A percentile compares a stretch with the other conserved stretches of the same genome.
phyloP scores from a whole-genome alignment of 2,888 invertebrate species.

The Cosmopolites sordidus region DNA sequence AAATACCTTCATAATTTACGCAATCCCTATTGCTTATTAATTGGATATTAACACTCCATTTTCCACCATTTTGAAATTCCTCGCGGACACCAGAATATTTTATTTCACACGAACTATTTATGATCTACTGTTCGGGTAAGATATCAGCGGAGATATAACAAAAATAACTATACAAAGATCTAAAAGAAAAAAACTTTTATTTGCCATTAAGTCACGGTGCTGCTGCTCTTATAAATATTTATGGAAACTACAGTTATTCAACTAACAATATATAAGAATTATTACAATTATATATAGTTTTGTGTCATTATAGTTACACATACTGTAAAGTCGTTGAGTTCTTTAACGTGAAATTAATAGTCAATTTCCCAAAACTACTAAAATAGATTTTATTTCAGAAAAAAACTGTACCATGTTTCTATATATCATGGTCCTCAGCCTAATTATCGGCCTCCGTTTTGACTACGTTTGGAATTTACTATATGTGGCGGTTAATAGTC shows the following conservation, averaged over 20 bases:
- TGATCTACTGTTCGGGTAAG: background rate
- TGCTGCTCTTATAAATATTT: background rate
- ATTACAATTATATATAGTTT: too few species aligned
- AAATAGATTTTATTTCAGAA: too few species aligned
- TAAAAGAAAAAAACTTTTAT: background rate
- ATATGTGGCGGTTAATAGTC: too few species aligned
- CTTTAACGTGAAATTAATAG: too few species aligned
- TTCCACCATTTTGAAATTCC: constrained; percentile 1
- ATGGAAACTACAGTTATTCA: background rate
- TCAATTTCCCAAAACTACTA: too few species aligned
- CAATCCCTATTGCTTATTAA: background rate
- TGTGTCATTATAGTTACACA: too few species aligned
- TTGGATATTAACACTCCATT: constrained; percentile 1
- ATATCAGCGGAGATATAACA: background rate
- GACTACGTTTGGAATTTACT: too few species aligned
- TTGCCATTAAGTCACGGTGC: background rate
- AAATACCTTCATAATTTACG: background rate
- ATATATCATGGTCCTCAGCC: too few species aligned
- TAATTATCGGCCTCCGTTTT: too few species aligned
- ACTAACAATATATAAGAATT: too few species aligned
- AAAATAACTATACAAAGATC: background rate
- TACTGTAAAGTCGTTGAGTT: too few species aligned
- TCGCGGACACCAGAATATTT: background rate
- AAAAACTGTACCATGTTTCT: too few species aligned
- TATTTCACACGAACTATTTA: background rate